A percentile compares a stretch with the other conserved stretches of the same genome.
Evolutionary conservation across 1,140 invertebrate genomes (phyloP).

Genomic region (Galendromus occidentalis): DNA sequence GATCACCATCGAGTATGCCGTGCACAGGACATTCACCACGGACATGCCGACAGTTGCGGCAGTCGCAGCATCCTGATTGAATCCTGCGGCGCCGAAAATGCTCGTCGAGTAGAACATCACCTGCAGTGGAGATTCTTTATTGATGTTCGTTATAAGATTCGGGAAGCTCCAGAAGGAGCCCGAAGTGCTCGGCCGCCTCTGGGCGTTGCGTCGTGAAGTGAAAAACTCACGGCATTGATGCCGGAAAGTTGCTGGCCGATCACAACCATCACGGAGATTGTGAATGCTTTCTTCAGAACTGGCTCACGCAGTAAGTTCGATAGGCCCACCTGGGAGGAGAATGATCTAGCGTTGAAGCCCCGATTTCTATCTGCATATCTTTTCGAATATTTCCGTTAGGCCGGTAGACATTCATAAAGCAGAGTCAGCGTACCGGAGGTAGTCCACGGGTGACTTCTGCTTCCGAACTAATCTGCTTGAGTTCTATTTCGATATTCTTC

Average conservation of each 20-base stretch:
- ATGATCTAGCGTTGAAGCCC: too few relatives aligned
- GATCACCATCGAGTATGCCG: not conserved
- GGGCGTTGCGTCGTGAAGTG: not conserved
- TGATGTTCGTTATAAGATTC: too few relatives aligned
- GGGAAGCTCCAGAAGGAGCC: too few relatives aligned
- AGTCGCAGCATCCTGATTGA: not conserved
- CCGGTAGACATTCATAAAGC: too few relatives aligned
- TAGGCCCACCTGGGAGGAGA: not conserved
- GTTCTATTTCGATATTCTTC: slow-evolving; percentile 17
- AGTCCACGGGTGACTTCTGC: slow-evolving; percentile 6
- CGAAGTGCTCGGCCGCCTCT: too few relatives aligned
- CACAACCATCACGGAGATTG: slow-evolving; percentile 25
- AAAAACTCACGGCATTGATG: slow-evolving; percentile 27
- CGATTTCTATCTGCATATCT: too few relatives aligned
- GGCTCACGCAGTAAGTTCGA: slow-evolving; percentile 21
- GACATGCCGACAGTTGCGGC: not conserved
- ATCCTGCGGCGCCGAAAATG: not conserved
- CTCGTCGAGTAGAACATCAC: not conserved
- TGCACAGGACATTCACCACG: not conserved
- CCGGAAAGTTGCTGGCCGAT: slow-evolving; percentile 30
- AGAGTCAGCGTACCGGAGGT: not conserved
- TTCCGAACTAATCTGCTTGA: slow-evolving; percentile 13
- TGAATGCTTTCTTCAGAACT: slow-evolving; percentile 22
- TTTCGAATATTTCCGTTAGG: too few relatives aligned
- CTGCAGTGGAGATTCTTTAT: not conserved